Evolutionary conservation across 1,140 invertebrate species (phyloP).

Genomic region (Macrosteles quadrilineatus): DNA sequence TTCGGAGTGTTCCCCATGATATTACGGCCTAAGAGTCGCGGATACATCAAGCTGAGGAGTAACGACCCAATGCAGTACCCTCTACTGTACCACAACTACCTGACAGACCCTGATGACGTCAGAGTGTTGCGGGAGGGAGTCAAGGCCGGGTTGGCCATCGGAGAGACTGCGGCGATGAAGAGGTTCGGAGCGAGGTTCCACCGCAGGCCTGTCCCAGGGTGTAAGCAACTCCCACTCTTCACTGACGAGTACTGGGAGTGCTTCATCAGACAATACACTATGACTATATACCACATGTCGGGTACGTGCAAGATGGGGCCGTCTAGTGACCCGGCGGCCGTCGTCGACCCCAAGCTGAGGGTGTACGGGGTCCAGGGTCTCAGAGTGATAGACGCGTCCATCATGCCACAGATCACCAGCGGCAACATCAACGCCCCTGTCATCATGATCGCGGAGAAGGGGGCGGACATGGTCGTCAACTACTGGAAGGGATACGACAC

Average conservation of each 20-base stretch:
- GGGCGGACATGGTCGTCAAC: constrained; percentile 80
- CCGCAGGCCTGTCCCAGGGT: constrained; percentile 71
- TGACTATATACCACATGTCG: constrained; percentile 86
- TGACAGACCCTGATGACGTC: constrained; percentile 80
- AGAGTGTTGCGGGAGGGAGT: constrained; percentile 78
- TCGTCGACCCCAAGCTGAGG: constrained; percentile 76
- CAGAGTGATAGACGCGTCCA: constrained; percentile 77
- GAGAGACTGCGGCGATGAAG: constrained; percentile 54
- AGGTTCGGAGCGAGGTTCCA: constrained; percentile 73
- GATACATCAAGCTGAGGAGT: constrained; percentile 70
- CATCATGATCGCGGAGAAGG: constrained; percentile 94
- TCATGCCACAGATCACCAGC: constrained; percentile 79
- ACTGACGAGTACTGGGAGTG: constrained; percentile 45
- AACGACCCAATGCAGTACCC: constrained; percentile 85
- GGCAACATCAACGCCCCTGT: constrained; percentile 85
- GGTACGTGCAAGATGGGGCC: constrained; percentile 79
- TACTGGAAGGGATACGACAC: constrained; percentile 58
- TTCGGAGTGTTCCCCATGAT: constrained; percentile 85
- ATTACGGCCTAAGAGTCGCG: constrained; percentile 81
- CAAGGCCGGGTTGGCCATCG: constrained; percentile 79
- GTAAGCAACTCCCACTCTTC: constrained; percentile 66
- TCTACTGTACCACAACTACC: constrained; percentile 84
- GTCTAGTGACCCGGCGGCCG: constrained; percentile 69
- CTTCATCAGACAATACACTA: constrained; percentile 66
- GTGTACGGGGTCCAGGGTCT: constrained; percentile 75